phyloP scores from a whole-genome alignment of 1,140 invertebrate genomes.

The Hestina assimilis region DNA sequence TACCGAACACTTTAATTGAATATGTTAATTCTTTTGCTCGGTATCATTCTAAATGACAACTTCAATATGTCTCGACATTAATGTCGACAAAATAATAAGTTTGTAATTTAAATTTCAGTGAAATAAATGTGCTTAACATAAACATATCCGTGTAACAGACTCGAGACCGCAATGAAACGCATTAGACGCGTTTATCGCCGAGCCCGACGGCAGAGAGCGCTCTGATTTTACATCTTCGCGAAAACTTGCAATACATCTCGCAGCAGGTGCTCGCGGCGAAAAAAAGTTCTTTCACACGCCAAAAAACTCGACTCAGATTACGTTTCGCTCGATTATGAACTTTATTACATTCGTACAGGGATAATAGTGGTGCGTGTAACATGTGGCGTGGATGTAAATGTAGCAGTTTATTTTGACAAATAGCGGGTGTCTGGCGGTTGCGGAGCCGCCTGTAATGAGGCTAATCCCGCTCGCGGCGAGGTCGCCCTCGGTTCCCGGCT shows the following conservation, averaged over 20 bases:
- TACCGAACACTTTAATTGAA: not conserved
- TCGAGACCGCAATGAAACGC: not conserved
- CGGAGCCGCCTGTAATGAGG: conserved; percentile 9
- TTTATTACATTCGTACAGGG: not conserved
- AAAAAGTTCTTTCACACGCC: conserved; percentile 24
- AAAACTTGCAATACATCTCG: conserved; percentile 28
- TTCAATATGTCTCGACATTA: too few relatives aligned
- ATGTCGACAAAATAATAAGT: too few relatives aligned
- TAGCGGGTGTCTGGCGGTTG: conserved; percentile 30
- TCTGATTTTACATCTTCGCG: conserved; percentile 15
- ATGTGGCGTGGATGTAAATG: conserved; percentile 13
- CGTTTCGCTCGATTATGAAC: not conserved
- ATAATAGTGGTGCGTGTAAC: not conserved
- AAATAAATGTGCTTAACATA: too few relatives aligned
- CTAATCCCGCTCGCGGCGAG: conserved; percentile 23
- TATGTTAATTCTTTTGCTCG: not conserved
- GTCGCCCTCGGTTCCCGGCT: conserved; percentile 16
- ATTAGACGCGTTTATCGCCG: not conserved
- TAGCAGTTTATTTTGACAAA: conserved; percentile 44
- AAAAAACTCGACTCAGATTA: not conserved
- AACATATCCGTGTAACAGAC: too few relatives aligned
- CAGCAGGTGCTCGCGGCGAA: conserved; percentile 23
- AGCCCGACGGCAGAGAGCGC: conserved; percentile 3
- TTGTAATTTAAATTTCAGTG: not conserved
- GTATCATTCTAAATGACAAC: too few relatives aligned